These are phyloP conservation scores for Chelon auratus DNA, from an alignment of 2,797 vertebrate species.

Conservation along the genomic window DNA sequence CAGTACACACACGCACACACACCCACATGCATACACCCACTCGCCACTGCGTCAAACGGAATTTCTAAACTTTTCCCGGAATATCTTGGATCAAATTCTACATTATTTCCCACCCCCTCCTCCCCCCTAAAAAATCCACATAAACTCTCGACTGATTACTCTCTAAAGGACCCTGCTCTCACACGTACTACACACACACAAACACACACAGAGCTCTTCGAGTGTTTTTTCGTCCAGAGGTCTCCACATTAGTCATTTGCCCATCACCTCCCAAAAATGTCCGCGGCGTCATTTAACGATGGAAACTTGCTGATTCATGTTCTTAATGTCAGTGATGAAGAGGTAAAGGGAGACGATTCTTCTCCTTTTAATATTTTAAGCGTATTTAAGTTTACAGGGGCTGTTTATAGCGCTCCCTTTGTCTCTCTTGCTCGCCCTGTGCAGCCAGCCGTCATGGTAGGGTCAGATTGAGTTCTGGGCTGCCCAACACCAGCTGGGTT, in stretches of 20 bases:
- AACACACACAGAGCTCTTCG: slow-evolving; percentile 4
- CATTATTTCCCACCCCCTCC: slow-evolving; percentile 67
- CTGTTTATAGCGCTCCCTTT: neutral
- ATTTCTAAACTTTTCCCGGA: slow-evolving; percentile 82
- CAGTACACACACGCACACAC: slow-evolving; percentile 18
- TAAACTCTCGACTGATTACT: slow-evolving; percentile 59
- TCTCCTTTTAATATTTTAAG: slow-evolving; percentile 3
- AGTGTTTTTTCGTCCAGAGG: slow-evolving; percentile 29
- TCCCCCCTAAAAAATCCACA: slow-evolving; percentile 54
- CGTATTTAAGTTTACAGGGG: neutral
- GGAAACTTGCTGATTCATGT: slow-evolving; percentile 54
- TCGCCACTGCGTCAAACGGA: slow-evolving; percentile 76
- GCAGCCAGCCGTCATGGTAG: slow-evolving; percentile 40
- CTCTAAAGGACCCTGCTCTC: slow-evolving; percentile 31
- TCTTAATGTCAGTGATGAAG: slow-evolving; percentile 29
- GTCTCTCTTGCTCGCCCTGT: neutral
- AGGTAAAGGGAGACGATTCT: slow-evolving; percentile 17
- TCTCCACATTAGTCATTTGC: slow-evolving; percentile 53
- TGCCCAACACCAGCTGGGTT: slow-evolving; percentile 53
- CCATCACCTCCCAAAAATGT: slow-evolving; percentile 47
- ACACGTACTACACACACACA: slow-evolving; percentile 20
- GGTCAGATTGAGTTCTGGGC: slow-evolving; percentile 56
- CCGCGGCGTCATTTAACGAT: slow-evolving; percentile 33
- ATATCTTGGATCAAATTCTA: slow-evolving; percentile 77
- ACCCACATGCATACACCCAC: slow-evolving; percentile 31